phyloP scores from a whole-genome alignment of 2,888 invertebrate species.

The Lepidocyrtinus sp. region DNA sequence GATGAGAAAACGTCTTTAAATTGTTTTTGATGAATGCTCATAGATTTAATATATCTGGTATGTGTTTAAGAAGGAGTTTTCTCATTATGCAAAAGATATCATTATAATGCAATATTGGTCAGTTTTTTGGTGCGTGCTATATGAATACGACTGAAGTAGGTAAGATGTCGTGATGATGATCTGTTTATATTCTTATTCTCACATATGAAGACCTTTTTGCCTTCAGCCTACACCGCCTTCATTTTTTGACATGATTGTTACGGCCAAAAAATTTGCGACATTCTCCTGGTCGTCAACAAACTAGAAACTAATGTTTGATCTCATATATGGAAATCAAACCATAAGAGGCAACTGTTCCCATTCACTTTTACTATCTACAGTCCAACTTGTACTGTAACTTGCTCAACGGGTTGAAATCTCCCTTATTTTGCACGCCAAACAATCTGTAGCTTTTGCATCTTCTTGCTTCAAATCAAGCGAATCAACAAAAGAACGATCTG shows the following conservation, averaged over 20 bases:
- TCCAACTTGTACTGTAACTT: neutral
- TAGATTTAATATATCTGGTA: too few relatives aligned
- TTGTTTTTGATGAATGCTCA: too few relatives aligned
- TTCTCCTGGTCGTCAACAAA: conserved; percentile 2
- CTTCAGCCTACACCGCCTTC: conserved; percentile 10
- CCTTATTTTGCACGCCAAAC: conserved; percentile 2
- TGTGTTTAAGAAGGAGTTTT: too few relatives aligned
- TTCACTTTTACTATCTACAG: conserved; percentile 44
- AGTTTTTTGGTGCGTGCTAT: neutral
- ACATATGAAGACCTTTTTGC: neutral
- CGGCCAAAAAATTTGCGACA: conserved; percentile 20
- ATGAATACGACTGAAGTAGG: neutral
- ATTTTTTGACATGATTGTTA: conserved; percentile 1
- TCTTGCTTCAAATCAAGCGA: neutral
- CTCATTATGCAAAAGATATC: conserved; percentile 6
- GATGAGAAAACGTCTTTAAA: too few relatives aligned
- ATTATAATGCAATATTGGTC: too few relatives aligned
- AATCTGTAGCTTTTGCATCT: neutral
- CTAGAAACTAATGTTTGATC: conserved; percentile 17
- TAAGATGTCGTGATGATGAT: neutral
- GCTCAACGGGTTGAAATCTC: neutral
- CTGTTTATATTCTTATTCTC: neutral
- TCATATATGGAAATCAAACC: conserved; percentile 59
- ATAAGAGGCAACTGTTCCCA: conserved; percentile 57
- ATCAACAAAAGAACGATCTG: neutral